Percentiles rank a stretch among this genome's conserved stretches.
phyloP scores from a whole-genome alignment of 2,888 invertebrate species.

The Dorcus hopei region DNA sequence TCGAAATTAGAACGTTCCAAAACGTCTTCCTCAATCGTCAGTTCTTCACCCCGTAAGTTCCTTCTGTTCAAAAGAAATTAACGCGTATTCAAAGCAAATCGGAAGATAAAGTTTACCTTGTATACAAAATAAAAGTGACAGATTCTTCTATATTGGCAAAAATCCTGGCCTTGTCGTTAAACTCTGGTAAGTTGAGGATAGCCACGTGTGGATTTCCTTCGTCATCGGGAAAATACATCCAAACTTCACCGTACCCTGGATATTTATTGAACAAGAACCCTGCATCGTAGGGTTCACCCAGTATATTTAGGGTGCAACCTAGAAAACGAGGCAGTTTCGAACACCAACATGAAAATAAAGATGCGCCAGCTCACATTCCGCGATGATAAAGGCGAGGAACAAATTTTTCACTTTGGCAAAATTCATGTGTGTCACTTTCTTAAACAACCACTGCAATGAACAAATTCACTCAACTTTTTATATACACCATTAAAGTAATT shows the following conservation, averaged over 20 bases:
- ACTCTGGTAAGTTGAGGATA: constrained; percentile 36
- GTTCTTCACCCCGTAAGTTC: background rate
- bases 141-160: constrained; percentile 38
- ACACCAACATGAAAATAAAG: too few relatives aligned
- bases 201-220: constrained; percentile 43
- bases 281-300: constrained; percentile 3
- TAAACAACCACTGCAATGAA: too few relatives aligned
- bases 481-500: background rate
- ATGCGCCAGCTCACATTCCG: too few relatives aligned
- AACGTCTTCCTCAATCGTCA: background rate
- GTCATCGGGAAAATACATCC: constrained; percentile 52
- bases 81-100: too few relatives aligned
- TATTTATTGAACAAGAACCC: constrained; percentile 22
- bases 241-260: constrained; percentile 49
- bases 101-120: constrained; percentile 36
- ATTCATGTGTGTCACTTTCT: too few relatives aligned
- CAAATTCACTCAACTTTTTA: background rate
- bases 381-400: too few relatives aligned
- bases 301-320: too few relatives aligned
- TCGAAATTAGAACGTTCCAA: constrained; percentile 21
- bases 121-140: constrained; percentile 51
- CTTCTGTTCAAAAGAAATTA: background rate
- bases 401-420: too few relatives aligned
- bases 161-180: constrained; percentile 29
- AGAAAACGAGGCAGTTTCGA: too few relatives aligned